phyloP scores from a whole-genome alignment of 2,888 invertebrate genomes.

The Plebejus argus region DNA sequence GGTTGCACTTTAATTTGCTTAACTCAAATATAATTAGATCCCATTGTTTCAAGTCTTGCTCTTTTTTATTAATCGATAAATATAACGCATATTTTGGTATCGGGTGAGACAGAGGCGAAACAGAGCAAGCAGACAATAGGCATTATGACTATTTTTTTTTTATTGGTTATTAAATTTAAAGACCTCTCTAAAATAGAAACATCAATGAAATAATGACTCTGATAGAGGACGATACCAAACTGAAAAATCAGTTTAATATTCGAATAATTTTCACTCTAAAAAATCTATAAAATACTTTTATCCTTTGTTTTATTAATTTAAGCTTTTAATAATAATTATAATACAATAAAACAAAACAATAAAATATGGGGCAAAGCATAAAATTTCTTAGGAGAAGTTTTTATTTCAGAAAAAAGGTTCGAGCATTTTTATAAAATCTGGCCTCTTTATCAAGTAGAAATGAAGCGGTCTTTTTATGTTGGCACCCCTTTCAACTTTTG shows the following conservation, averaged over 20 bases:
- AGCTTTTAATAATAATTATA: not conserved
- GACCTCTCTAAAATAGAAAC: no score
- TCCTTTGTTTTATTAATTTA: not conserved
- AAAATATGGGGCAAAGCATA: constrained; percentile 16
- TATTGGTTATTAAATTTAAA: no score
- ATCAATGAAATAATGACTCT: no score
- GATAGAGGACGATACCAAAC: no score
- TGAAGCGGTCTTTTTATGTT: constrained; percentile 67
- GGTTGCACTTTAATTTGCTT: constrained; percentile 37
- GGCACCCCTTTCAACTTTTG: constrained; percentile 54
- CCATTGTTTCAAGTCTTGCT: constrained; percentile 5
- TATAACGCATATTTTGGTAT: no score
- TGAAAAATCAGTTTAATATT: no score
- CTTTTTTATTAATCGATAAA: not conserved
- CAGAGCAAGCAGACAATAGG: no score
- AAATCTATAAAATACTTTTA: no score
- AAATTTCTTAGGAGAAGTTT: constrained; percentile 10
- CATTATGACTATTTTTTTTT: no score
- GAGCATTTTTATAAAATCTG: constrained; percentile 30
- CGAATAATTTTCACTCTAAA: no score
- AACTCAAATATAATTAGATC: constrained; percentile 19
- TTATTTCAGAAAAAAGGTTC: constrained; percentile 11
- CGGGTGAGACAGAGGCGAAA: no score
- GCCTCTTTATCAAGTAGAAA: constrained; percentile 60
- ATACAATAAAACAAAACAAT: not conserved